Evolutionary conservation across 2,888 invertebrate species (phyloP).

Genomic region (Agonopterix alstromeriana): DNA sequence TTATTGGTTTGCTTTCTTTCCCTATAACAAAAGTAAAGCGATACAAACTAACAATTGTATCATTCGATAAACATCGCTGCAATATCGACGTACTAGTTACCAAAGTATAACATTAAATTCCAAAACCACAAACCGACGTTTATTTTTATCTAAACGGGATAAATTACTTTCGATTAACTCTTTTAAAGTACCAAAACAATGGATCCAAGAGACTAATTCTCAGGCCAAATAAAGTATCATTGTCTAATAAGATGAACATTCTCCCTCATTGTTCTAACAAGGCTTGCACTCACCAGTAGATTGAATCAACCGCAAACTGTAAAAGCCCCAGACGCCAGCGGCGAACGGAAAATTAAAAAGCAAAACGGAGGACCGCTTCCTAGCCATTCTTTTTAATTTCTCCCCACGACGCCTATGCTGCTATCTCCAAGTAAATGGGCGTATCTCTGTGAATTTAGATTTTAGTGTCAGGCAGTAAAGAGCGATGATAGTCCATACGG

Average conservation of each 20-base stretch:
- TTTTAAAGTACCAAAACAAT: too few relatives aligned
- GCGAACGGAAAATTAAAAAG: constrained; percentile 73
- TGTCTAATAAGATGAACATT: constrained; percentile 2
- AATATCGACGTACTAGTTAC: too few relatives aligned
- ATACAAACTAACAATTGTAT: too few relatives aligned
- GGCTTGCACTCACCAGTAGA: constrained; percentile 17
- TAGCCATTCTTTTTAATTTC: constrained; percentile 68
- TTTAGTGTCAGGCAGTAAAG: too few relatives aligned
- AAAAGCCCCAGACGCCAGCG: constrained; percentile 40
- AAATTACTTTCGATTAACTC: too few relatives aligned
- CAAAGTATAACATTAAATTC: too few relatives aligned
- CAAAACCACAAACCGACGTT: too few relatives aligned
- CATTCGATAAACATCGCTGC: too few relatives aligned
- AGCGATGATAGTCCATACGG: too few relatives aligned
- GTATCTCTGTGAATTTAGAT: neutral
- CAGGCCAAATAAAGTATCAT: neutral
- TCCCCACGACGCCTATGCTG: constrained; percentile 18
- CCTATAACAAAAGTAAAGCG: too few relatives aligned
- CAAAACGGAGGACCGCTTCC: constrained; percentile 53
- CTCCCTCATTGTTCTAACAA: constrained; percentile 3
- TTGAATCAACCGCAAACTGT: constrained; percentile 49
- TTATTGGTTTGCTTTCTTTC: too few relatives aligned
- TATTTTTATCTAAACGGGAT: too few relatives aligned
- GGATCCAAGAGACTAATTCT: neutral
- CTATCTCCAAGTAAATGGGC: neutral